These are phyloP conservation scores for Dasypolia templi DNA, from an alignment of 2,888 invertebrate genomes.

Conservation along the genomic window DNA sequence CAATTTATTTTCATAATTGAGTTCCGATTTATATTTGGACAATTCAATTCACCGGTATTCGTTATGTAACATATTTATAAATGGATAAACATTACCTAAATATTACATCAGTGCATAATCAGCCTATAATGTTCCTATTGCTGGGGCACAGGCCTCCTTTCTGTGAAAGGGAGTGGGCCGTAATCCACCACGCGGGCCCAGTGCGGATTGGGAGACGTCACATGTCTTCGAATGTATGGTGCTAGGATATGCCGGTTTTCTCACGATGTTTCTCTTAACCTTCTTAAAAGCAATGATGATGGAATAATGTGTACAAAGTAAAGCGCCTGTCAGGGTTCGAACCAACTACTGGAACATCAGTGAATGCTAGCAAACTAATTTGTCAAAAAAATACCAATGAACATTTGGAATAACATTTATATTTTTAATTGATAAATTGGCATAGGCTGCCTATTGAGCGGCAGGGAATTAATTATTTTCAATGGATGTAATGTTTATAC, in stretches of 20 bases:
- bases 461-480: slow-evolving; percentile 35
- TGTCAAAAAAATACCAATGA: slow-evolving; percentile 14
- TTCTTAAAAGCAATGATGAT: no score
- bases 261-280: no score
- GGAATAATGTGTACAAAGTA: no score
- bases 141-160: no score
- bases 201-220: no score
- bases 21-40: not conserved
- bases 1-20: not conserved
- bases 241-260: no score
- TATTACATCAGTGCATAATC: not conserved
- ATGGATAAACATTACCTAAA: not conserved
- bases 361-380: slow-evolving; percentile 17
- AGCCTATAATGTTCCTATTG: no score
- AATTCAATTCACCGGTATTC: not conserved
- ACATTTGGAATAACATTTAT: slow-evolving; percentile 30
- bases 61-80: not conserved
- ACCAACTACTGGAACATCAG: no score
- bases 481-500: slow-evolving; percentile 7
- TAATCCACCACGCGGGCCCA: no score
- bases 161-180: no score
- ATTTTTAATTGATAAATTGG: slow-evolving; percentile 45
- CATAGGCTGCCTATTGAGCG: slow-evolving; percentile 55
- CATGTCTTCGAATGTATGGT: no score
- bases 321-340: no score